phyloP scores from a whole-genome alignment of 2,888 invertebrate species.

The Xestia rhomboidea region DNA sequence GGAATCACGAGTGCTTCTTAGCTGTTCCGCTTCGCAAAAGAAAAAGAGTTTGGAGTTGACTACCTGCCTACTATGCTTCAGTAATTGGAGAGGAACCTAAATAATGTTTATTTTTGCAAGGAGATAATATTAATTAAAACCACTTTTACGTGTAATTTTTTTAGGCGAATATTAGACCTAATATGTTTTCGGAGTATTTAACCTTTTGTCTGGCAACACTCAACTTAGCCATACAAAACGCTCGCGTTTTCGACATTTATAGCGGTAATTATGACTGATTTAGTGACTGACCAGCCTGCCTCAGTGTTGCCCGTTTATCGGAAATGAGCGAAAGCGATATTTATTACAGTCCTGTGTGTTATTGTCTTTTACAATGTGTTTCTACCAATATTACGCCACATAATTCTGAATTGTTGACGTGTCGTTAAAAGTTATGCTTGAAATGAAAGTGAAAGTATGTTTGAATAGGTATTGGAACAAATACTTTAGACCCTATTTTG shows the following conservation, averaged over 20 bases:
- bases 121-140: background rate
- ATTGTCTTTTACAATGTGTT: conserved; percentile 59
- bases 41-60: background rate
- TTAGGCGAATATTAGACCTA: background rate
- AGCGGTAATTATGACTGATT: conserved; percentile 74
- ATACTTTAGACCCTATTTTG: conserved; percentile 8
- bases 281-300: conserved; percentile 66
- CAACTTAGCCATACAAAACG: conserved; percentile 54
- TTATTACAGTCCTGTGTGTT: conserved; percentile 53
- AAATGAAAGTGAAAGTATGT: conserved; percentile 14
- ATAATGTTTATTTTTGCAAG: background rate
- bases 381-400: conserved; percentile 48
- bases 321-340: conserved; percentile 58
- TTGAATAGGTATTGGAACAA: conserved; percentile 1
- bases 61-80: background rate
- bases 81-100: background rate
- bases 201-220: conserved; percentile 39
- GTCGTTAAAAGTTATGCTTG: conserved; percentile 44
- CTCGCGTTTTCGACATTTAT: conserved; percentile 66
- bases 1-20: background rate
- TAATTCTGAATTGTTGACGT: conserved; percentile 40
- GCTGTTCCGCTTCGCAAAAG: background rate
- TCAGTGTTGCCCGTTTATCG: conserved; percentile 61
- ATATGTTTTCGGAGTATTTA: background rate
- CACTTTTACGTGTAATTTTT: background rate